Evolutionary conservation across 2,888 invertebrate genomes (phyloP).

Genomic region (Epinotia demarniana): DNA sequence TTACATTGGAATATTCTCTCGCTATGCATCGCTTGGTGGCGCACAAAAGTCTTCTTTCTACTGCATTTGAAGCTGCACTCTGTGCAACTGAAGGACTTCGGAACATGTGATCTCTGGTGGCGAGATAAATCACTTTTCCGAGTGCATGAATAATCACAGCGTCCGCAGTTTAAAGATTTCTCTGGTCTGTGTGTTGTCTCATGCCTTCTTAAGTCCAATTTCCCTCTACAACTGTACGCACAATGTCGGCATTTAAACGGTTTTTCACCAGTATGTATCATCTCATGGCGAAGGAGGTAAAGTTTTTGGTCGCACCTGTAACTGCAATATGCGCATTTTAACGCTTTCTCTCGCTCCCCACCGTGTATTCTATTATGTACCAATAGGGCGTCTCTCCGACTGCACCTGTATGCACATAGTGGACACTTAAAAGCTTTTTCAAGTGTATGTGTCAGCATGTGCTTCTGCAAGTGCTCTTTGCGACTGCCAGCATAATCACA

Average conservation of each 20-base stretch:
- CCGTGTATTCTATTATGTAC: constrained; percentile 2
- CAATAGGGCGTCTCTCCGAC: constrained; percentile 7
- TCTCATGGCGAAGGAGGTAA: not conserved
- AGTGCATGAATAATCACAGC: constrained; percentile 1
- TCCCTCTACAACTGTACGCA: not conserved
- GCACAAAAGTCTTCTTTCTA: not conserved
- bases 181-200: constrained; percentile 8
- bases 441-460: constrained; percentile 3
- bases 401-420: constrained; percentile 1
- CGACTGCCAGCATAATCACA: constrained; percentile 2
- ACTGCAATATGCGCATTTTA: constrained; percentile 2
- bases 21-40: constrained; percentile 12
- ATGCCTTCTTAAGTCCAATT: not conserved
- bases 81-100: not conserved
- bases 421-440: constrained; percentile 13
- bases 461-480: constrained; percentile 5
- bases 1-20: not conserved
- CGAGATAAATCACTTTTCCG: constrained; percentile 13
- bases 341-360: not conserved
- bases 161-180: not conserved
- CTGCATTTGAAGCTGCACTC: constrained; percentile 19
- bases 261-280: constrained; percentile 17
- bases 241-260: constrained; percentile 13
- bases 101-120: constrained; percentile 8
- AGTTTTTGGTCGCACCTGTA: not conserved